These are phyloP conservation scores for Drosophila prolongata DNA, from an alignment of 2,888 invertebrate species.

Conservation along the genomic window DNA sequence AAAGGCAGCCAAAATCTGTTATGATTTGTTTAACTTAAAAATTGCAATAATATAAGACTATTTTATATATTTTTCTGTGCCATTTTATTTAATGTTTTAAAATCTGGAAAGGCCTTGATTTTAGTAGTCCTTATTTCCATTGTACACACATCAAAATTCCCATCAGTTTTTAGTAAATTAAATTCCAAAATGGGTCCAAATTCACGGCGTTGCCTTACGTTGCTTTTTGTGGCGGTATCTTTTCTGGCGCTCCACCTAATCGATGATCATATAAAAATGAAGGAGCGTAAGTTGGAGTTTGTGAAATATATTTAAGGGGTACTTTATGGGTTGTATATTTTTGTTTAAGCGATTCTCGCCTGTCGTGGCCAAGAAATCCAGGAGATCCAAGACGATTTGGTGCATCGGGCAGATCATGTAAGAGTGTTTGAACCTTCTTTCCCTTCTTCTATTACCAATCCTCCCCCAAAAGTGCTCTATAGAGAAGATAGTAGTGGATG, in stretches of 20 bases:
- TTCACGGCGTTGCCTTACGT: constrained; percentile 16
- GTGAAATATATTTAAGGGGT: not conserved
- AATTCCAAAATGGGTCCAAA: constrained; percentile 30
- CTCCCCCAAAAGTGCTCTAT: constrained; percentile 26
- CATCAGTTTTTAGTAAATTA: not conserved
- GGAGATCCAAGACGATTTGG: constrained; percentile 10
- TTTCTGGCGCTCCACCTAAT: constrained; percentile 1
- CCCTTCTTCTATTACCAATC: not conserved
- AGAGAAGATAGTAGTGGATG: not conserved
- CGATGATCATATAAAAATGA: constrained; percentile 1
- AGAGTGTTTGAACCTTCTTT: not conserved
- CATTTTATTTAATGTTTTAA: too few species aligned
- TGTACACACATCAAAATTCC: too few species aligned
- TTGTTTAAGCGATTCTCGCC: not conserved
- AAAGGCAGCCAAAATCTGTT: not conserved
- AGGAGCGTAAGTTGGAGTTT: constrained; percentile 7
- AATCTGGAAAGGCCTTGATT: not conserved
- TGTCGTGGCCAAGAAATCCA: not conserved
- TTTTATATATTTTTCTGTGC: too few species aligned
- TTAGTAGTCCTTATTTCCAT: too few species aligned
- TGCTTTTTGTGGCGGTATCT: constrained; percentile 5
- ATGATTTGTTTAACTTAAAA: too few species aligned
- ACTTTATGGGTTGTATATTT: not conserved
- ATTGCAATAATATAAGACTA: too few species aligned
- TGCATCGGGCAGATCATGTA: constrained; percentile 28